These are phyloP conservation scores for Pantherophis vulpinus DNA, from an alignment of 2,797 vertebrate genomes.

Conservation along the genomic window DNA sequence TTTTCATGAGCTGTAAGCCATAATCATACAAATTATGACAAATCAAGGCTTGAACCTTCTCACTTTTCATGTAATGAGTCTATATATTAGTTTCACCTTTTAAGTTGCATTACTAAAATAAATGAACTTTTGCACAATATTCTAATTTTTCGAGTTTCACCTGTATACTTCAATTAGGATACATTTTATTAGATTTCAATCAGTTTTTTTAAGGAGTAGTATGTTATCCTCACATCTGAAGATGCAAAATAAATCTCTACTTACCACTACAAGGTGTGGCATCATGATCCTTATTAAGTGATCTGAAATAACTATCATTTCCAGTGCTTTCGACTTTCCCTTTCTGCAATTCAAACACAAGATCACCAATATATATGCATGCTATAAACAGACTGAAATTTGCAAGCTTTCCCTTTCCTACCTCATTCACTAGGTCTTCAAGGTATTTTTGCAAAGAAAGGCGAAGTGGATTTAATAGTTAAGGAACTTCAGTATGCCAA, in stretches of 20 bases:
- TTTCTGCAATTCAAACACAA: constrained; percentile 55
- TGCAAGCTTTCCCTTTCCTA: not conserved
- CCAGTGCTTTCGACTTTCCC: constrained; percentile 31
- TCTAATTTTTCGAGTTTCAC: too few relatives aligned
- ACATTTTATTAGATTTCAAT: not conserved
- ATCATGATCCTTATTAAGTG: constrained; percentile 44
- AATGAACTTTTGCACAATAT: too few relatives aligned
- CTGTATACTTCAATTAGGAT: not conserved
- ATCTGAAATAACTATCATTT: constrained; percentile 7
- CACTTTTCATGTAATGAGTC: too few relatives aligned
- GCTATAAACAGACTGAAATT: not conserved
- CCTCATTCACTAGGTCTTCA: not conserved
- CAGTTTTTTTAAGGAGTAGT: not conserved
- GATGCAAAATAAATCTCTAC: constrained; percentile 35
- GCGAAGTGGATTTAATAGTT: not conserved
- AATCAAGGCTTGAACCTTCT: too few relatives aligned
- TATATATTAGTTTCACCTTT: too few relatives aligned
- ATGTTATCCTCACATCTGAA: not conserved
- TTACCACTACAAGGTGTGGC: constrained; percentile 55
- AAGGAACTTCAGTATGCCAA: not conserved
- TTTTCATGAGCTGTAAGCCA: too few relatives aligned
- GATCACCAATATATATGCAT: not conserved
- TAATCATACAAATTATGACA: too few relatives aligned
- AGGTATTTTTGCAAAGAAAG: not conserved
- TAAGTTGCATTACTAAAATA: too few relatives aligned